phyloP scores from a whole-genome alignment of 1,140 invertebrate species.

The Drosophila azteca region DNA sequence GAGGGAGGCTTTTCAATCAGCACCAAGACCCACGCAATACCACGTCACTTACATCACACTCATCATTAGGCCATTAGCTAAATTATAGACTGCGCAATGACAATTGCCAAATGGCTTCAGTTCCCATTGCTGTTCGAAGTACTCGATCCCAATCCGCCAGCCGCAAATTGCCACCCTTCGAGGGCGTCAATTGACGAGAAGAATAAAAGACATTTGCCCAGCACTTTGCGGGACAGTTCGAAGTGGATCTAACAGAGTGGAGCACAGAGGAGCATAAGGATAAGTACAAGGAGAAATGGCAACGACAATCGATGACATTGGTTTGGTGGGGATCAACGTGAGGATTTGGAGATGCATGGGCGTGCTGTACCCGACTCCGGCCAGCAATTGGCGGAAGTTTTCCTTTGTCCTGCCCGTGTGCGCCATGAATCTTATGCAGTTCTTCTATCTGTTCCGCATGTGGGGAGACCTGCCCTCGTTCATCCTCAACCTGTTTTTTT shows the following conservation, averaged over 20 bases:
- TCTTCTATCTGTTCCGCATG: conserved; percentile 67
- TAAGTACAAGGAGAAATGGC: neutral
- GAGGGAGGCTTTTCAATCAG: neutral
- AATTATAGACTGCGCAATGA: conserved; percentile 62
- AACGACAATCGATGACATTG: conserved; percentile 53
- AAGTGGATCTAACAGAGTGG: conserved; percentile 35
- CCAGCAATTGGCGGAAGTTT: conserved; percentile 61
- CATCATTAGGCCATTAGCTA: conserved; percentile 62
- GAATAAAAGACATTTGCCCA: conserved; percentile 70
- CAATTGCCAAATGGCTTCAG: conserved; percentile 44
- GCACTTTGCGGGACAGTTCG: conserved; percentile 65
- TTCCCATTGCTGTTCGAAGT: conserved; percentile 7
- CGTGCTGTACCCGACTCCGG: conserved; percentile 55
- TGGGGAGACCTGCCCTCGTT: conserved; percentile 71
- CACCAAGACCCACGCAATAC: neutral
- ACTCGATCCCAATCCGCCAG: neutral
- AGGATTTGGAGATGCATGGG: conserved; percentile 65
- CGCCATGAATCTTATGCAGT: conserved; percentile 73
- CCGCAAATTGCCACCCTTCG: conserved; percentile 19
- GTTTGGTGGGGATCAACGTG: conserved; percentile 71
- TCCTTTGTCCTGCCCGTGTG: conserved; percentile 68
- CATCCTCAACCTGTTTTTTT: conserved; percentile 75
- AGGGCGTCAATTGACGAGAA: conserved; percentile 46
- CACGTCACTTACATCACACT: conserved; percentile 44
- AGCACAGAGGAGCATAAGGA: conserved; percentile 1